These are phyloP conservation scores for Antheraea pernyi DNA, from an alignment of 1,140 invertebrate genomes.

Conservation along the genomic window DNA sequence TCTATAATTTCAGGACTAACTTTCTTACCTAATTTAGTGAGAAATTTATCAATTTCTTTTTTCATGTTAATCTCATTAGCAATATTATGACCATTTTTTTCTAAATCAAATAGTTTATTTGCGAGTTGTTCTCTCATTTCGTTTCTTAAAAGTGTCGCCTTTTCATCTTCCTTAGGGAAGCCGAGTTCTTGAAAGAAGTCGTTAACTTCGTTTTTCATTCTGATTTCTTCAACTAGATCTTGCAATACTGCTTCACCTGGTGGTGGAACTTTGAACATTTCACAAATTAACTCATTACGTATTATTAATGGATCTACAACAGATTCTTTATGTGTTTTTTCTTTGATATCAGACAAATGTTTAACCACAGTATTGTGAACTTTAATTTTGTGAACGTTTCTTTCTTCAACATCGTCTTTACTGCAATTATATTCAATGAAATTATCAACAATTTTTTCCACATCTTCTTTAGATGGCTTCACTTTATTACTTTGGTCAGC, in stretches of 20 bases:
- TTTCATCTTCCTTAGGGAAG: constrained; percentile 11
- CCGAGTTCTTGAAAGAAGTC: constrained; percentile 27
- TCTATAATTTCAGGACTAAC: constrained; percentile 28
- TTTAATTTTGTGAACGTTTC: constrained; percentile 29
- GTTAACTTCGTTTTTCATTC: constrained; percentile 37
- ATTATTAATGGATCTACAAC: constrained; percentile 27
- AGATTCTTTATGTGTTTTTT: not conserved
- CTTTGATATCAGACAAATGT: constrained; percentile 21
- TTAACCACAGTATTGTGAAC: constrained; percentile 31
- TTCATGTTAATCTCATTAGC: constrained; percentile 37
- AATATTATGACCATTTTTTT: constrained; percentile 29
- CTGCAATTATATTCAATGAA: constrained; percentile 39
- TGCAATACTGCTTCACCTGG: constrained; percentile 26
- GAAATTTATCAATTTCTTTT: constrained; percentile 32
- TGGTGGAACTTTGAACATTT: constrained; percentile 39
- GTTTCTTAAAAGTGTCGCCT: constrained; percentile 5
- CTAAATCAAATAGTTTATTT: constrained; percentile 36
- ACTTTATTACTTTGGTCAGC: not conserved
- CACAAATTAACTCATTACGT: constrained; percentile 43
- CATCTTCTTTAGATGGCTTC: constrained; percentile 29
- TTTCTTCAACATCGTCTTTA: not conserved
- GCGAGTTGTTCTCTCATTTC: constrained; percentile 35
- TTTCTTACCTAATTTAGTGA: constrained; percentile 32
- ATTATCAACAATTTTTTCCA: constrained; percentile 42
- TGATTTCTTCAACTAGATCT: constrained; percentile 43